Base-by-base conservation (phyloP, 2,888 invertebrate genomes). In the Drosophila bunnanda region DNA sequence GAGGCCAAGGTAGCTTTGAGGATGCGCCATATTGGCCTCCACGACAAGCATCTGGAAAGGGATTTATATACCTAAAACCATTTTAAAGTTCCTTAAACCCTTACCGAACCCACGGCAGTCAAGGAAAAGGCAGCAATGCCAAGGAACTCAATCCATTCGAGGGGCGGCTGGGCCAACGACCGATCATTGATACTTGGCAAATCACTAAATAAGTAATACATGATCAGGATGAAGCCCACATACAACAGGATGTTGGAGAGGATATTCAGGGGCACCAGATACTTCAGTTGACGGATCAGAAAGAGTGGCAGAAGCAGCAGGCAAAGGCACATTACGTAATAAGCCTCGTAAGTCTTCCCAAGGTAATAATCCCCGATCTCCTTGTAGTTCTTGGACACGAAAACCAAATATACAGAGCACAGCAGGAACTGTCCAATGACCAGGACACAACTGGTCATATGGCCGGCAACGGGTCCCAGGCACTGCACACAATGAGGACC, bases 361-460 rank as follows among this genome's bases (percentile, higher is more conserved):
- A 92, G 82, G 82, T 94, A 93, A 75, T 90, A 92, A 78, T 96
- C 95, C 2, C 95, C 93, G 2, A 96, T 96, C 93, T 96, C 95
- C 90, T 96, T 94, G 1, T 97, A 89, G 91, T 97, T 98, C 79
- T 95, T 95, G 1, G 98, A 94, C 25, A 98, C 96, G 92, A 99
- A 99, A 9, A 98, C 96, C 68, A 98, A 95, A 92, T 99, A 99
- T 0, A 98, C 98, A 92, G 98, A 98, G 93, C 99, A 99, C 91
- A 98, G 98, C 12, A 99, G 99, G 82, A 98, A 93, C 92, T 99
- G 95, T 90, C 98, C 98, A 56, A 98, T 93, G 64, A 97, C 96
- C 58, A 96, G 93, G 90, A 96, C 96, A 90, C 94, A 93, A 90
- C 96, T 96, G 78, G 96, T 95, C 88, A 95, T 93, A 8, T 76